Percentiles rank a stretch among this genome's conserved stretches.
Evolutionary conservation across 2,113 vertebrate species (phyloP).

Genomic region (Calyptommatus sinebrachiatus): DNA sequence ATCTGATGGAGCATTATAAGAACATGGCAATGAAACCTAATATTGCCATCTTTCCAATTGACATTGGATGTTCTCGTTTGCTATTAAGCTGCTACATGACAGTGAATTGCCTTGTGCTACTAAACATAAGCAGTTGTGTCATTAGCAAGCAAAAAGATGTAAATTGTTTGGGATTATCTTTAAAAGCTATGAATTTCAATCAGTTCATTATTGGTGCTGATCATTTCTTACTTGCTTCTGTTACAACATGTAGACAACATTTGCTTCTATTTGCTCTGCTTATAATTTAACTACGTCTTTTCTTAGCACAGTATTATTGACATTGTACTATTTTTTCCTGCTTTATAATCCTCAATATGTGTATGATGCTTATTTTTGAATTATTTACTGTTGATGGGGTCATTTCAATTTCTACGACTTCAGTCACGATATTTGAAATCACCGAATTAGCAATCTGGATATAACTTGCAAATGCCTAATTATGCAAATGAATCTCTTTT

Average conservation of each 20-base stretch:
- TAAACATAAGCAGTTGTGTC: constrained; percentile 44
- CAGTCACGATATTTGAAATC: background rate
- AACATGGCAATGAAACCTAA: constrained; percentile 47
- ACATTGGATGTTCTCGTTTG: constrained; percentile 47
- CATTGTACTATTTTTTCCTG: constrained; percentile 21
- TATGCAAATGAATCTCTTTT: too few relatives aligned
- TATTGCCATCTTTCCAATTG: constrained; percentile 34
- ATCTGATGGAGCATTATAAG: background rate
- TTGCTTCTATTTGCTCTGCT: constrained; percentile 15
- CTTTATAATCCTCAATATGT: background rate
- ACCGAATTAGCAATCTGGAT: too few relatives aligned
- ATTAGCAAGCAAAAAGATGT: constrained; percentile 28
- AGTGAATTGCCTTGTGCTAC: constrained; percentile 41
- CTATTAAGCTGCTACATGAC: background rate
- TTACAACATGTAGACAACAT: background rate
- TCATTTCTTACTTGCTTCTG: constrained; percentile 41
- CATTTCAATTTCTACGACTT: background rate
- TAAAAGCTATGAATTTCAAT: constrained; percentile 33
- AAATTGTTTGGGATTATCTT: constrained; percentile 40
- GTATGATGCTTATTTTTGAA: constrained; percentile 6
- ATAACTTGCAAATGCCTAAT: too few relatives aligned
- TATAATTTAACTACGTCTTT: constrained; percentile 11
- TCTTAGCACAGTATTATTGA: background rate
- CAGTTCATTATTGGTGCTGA: background rate
- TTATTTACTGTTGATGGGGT: background rate